These are phyloP conservation scores for Chelmon rostratus DNA, from an alignment of 2,797 vertebrate species.

Conservation along the genomic window DNA sequence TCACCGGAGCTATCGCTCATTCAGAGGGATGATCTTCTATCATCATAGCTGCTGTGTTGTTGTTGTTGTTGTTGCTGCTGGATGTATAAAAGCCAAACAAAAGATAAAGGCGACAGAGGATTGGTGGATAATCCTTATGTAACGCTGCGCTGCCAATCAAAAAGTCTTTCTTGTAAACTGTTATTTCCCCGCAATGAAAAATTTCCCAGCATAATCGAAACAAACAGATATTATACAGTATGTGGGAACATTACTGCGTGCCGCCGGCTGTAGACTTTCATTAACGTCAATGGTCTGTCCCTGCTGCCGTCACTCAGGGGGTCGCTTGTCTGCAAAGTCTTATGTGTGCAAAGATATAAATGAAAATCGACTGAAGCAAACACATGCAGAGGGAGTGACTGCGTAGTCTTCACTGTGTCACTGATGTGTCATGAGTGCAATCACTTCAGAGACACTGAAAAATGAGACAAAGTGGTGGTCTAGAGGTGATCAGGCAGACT, in stretches of 20 bases:
- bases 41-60: constrained; percentile 18
- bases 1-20: constrained; percentile 55
- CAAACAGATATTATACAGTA: constrained; percentile 7
- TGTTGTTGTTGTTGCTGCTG: constrained; percentile 17
- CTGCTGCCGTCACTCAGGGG: constrained; percentile 24
- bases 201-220: constrained; percentile 14
- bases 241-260: constrained; percentile 20
- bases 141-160: constrained; percentile 3
- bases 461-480: neutral
- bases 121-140: constrained; percentile 23
- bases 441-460: neutral
- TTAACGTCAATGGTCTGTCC: constrained; percentile 20
- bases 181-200: constrained; percentile 2
- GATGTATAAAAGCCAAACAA: constrained; percentile 41
- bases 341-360: constrained; percentile 33
- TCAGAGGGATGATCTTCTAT: constrained; percentile 50
- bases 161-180: neutral
- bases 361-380: constrained; percentile 16
- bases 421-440: neutral
- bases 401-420: neutral
- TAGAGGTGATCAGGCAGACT: neutral
- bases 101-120: constrained; percentile 24
- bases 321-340: neutral
- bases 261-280: constrained; percentile 21
- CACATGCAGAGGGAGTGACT: neutral